These are phyloP conservation scores for Sparidentex hasta DNA, from an alignment of 2,797 vertebrate species.

Conservation along the genomic window DNA sequence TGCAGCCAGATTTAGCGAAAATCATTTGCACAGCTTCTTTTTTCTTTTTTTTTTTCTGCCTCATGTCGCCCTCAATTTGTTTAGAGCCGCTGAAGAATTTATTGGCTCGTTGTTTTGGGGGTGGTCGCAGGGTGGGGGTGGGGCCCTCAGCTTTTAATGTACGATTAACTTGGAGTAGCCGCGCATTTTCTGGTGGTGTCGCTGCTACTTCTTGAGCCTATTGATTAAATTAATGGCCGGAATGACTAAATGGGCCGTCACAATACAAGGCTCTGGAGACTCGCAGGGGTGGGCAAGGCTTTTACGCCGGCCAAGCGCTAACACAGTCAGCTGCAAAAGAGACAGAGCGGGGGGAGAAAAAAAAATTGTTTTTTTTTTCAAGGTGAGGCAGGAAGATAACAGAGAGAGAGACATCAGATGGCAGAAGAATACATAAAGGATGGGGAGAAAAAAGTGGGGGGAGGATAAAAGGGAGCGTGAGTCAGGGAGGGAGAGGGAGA, in stretches of 20 bases:
- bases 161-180: slow-evolving; percentile 48
- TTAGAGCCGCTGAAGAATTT: slow-evolving; percentile 39
- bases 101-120: slow-evolving; percentile 33
- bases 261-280: slow-evolving; percentile 67
- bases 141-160: slow-evolving; percentile 46
- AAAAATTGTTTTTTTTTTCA: slow-evolving; percentile 40
- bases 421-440: slow-evolving; percentile 23
- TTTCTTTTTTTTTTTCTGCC: slow-evolving; percentile 48
- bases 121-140: not conserved
- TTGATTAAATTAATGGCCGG: slow-evolving; percentile 78
- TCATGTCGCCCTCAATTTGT: slow-evolving; percentile 45
- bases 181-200: slow-evolving; percentile 46
- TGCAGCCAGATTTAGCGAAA: slow-evolving; percentile 35
- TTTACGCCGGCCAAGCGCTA: slow-evolving; percentile 55
- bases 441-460: slow-evolving; percentile 33
- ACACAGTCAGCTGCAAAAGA: slow-evolving; percentile 58
- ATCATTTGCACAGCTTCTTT: slow-evolving; percentile 29
- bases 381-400: slow-evolving; percentile 49
- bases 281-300: slow-evolving; percentile 57
- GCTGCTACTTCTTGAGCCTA: slow-evolving; percentile 58
- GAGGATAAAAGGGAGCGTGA: slow-evolving; percentile 21
- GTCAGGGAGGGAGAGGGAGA: slow-evolving; percentile 18
- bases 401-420: slow-evolving; percentile 22
- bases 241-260: slow-evolving; percentile 76
- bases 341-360: slow-evolving; percentile 8